Evolutionary conservation across 1,140 invertebrate genomes (phyloP).

Genomic region (Antheraea pernyi): DNA sequence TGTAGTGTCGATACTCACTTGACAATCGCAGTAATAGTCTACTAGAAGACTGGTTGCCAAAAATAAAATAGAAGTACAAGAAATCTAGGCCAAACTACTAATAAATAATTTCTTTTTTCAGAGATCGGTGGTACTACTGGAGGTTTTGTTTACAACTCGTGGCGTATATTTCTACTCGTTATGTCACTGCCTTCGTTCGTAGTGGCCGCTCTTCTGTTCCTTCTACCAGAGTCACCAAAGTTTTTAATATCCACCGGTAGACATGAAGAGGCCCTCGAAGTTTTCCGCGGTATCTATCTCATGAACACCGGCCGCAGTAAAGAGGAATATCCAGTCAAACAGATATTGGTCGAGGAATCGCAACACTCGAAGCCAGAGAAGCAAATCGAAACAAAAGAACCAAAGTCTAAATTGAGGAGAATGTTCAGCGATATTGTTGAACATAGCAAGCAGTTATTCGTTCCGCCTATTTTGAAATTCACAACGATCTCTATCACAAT

Average conservation of each 20-base stretch:
- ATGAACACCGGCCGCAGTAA: constrained; percentile 87
- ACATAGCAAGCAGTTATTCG: constrained; percentile 89
- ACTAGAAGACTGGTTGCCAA: too few relatives aligned
- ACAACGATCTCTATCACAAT: constrained; percentile 91
- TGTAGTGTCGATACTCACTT: too few relatives aligned
- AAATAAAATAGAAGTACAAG: too few relatives aligned
- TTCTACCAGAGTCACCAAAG: constrained; percentile 96
- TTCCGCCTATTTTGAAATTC: constrained; percentile 88
- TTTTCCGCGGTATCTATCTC: constrained; percentile 88
- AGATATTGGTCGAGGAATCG: constrained; percentile 85
- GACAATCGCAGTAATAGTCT: too few relatives aligned
- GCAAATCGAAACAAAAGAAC: constrained; percentile 49
- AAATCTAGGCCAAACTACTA: neutral
- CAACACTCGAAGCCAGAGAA: constrained; percentile 77
- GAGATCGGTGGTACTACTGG: constrained; percentile 83
- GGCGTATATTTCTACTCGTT: constrained; percentile 93
- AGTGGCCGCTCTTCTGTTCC: constrained; percentile 88
- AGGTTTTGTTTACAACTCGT: constrained; percentile 91
- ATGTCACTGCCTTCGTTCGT: constrained; percentile 92
- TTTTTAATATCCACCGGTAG: constrained; percentile 89
- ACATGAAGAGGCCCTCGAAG: constrained; percentile 88
- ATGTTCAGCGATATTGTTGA: constrained; percentile 88
- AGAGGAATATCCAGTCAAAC: constrained; percentile 88
- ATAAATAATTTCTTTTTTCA: constrained; percentile 40
- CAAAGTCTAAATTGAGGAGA: constrained; percentile 78